Conservation (phyloP, 2,797 vertebrate species). For the Gymnodraco acuticeps region DNA sequence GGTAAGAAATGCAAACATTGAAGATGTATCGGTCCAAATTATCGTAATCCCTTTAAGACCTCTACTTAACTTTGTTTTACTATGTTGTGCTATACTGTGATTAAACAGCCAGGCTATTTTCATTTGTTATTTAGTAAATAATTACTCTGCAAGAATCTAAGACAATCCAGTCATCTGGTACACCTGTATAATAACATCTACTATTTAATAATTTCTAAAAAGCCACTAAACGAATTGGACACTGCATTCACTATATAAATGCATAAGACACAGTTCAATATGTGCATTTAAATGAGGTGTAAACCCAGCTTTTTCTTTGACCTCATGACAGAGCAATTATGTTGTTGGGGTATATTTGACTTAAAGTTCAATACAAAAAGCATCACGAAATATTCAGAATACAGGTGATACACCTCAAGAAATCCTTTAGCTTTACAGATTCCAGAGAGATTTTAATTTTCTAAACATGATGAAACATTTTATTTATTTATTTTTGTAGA, state of each 20-base stretch:
- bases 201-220: too few species aligned
- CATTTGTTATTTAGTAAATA: too few species aligned
- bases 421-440: neutral
- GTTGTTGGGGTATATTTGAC: neutral
- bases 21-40: conserved; percentile 4
- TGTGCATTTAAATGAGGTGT: neutral
- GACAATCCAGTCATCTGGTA: too few species aligned
- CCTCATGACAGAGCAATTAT: neutral
- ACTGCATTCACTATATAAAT: conserved; percentile 7
- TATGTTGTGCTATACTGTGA: too few species aligned
- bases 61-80: neutral
- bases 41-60: conserved; percentile 5
- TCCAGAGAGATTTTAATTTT: too few species aligned
- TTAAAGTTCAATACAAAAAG: neutral
- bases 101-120: too few species aligned
- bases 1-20: neutral
- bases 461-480: too few species aligned
- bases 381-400: conserved; percentile 54
- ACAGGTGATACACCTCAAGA: conserved; percentile 12
- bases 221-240: neutral
- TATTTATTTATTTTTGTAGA: too few species aligned
- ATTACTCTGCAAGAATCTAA: too few species aligned
- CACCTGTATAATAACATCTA: too few species aligned
- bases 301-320: neutral
- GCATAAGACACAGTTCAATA: neutral